Base-by-base conservation (phyloP, 1,140 invertebrate genomes). In the Drosophila parvula region DNA sequence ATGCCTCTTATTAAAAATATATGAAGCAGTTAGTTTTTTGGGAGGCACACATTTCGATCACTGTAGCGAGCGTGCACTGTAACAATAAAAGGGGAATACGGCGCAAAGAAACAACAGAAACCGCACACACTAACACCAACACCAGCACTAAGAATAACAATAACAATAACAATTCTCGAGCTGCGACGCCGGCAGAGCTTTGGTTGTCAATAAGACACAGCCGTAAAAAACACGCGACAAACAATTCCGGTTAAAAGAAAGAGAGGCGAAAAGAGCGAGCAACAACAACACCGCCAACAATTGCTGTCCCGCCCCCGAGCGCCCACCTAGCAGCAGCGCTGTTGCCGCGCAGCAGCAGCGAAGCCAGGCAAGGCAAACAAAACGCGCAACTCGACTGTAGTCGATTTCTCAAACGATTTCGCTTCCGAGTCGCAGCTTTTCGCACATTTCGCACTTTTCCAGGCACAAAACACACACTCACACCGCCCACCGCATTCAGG, bases 111-210 rank as follows among this genome's bases (percentile, higher is more conserved):
- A 59, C 55, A 53, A 67, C 43, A 58, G 16, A 58, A 77, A 78
- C 79, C 59, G 68, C 68, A 60, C 55, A 81, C 62, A 55, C 51
- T 61, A 61, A 64, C 63, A 81, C 64, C 61, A 83, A 69, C 73
- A 78, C 67, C 61, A 83, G 70, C 75, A 79, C 34, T 55, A 38
- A 55, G 51, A 55, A 61, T 61, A 61, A 64, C 63, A 81, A 75
- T 74, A 83, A 85, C 67, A 81, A 79, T 84, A 83, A 79, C 80
- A 82, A 83, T 84, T 45, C 62, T 65, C 34, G 53, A 61, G 36
- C 58, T 38, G 32, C 44, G 47, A 43, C 56, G 18, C 8, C 48
- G 68, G 47, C 74, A 63, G 43, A 62, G 59, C 59, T 64, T 57
- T 40, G 44, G 45, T 76, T 79, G 76, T 76, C 81, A 84, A 84